These are phyloP conservation scores for Malacosoma neustria DNA, from an alignment of 2,888 invertebrate genomes.

Conservation along the genomic window DNA sequence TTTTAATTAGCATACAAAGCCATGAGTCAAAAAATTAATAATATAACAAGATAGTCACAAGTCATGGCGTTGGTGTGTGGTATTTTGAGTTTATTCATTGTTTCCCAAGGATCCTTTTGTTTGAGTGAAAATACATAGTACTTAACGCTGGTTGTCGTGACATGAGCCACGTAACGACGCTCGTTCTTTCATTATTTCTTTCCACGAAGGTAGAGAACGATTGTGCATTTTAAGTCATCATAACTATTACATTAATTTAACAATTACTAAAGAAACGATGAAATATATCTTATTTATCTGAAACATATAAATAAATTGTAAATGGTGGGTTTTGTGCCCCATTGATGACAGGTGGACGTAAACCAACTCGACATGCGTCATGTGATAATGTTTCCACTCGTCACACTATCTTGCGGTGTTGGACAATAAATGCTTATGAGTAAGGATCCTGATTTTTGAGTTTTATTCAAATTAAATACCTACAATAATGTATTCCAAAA, in stretches of 20 bases:
- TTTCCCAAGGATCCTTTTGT: constrained; percentile 37
- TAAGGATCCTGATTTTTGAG: too few relatives aligned
- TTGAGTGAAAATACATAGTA: constrained; percentile 28
- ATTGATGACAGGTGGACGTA: constrained; percentile 17
- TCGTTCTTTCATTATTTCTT: constrained; percentile 35
- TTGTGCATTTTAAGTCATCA: too few relatives aligned
- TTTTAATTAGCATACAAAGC: not conserved
- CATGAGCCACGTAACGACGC: constrained; percentile 28
- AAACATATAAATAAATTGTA: too few relatives aligned
- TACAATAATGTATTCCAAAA: too few relatives aligned
- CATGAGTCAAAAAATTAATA: constrained; percentile 1
- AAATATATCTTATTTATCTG: too few relatives aligned
- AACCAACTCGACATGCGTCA: constrained; percentile 19
- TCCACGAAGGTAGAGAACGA: constrained; percentile 43
- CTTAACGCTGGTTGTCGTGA: constrained; percentile 30
- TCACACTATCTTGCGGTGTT: constrained; percentile 16
- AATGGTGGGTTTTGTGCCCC: too few relatives aligned
- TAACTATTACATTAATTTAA: too few relatives aligned
- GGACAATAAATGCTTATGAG: too few relatives aligned
- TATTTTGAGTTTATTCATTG: constrained; percentile 7
- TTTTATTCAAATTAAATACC: too few relatives aligned
- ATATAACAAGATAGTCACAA: constrained; percentile 4
- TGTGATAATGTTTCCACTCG: constrained; percentile 22
- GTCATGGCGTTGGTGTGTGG: constrained; percentile 15
- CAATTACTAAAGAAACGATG: too few relatives aligned